Base-by-base conservation (phyloP, 2,797 vertebrate species). In the Emydoidea blandingii region DNA sequence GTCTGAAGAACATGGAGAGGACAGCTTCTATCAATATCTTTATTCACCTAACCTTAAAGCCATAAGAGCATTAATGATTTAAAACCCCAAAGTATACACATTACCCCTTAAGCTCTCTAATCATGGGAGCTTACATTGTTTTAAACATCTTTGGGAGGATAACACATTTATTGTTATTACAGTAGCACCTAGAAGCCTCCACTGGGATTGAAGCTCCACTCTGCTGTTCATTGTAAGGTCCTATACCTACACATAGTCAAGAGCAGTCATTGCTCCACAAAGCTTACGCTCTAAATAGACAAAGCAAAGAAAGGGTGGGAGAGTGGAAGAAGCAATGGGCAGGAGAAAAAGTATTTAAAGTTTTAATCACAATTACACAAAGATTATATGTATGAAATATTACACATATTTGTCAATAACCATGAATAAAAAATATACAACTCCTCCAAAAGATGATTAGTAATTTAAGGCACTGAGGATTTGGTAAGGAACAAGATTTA, bases 41-140 rank as follows among this genome's bases (percentile, higher is more conserved):
- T 2, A 8, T 0, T 0, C 49, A 18, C 79, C 81, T 62, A 34
- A 34, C 29, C 56, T 47, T 62, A 47, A 47, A 29, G 8, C 4
- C 44, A 49, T 14, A 78, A 19, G 31, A 68, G 31, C 49, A 83
- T 21, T 31, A 19, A 84, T 53, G 8, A 4, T 27, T 23, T 8
- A 37, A 1, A 84, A 86, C 14, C 52, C 12, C 10, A 37, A 37
- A 72, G 18, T 72, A 21, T 72, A 72, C 65, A 21, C 15, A 78
- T 78, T 78, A 47, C 44, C n/a, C 37, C 37, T 68, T 23, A 68
- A 16, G 3, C 12, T 49, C 37, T 76, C 44, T 78, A 78, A 49
- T 78, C 27, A 15, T 16, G 44, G 74, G 27, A 49, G 7, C 14
- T 78, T 78, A 49, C 47, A 14, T 27, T 37, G 23, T 76, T 47